Percentiles rank a stretch among this genome's conserved stretches.
Evolutionary conservation across 2,888 invertebrate species (phyloP).

Genomic region (Macrosiphum euphorbiae): DNA sequence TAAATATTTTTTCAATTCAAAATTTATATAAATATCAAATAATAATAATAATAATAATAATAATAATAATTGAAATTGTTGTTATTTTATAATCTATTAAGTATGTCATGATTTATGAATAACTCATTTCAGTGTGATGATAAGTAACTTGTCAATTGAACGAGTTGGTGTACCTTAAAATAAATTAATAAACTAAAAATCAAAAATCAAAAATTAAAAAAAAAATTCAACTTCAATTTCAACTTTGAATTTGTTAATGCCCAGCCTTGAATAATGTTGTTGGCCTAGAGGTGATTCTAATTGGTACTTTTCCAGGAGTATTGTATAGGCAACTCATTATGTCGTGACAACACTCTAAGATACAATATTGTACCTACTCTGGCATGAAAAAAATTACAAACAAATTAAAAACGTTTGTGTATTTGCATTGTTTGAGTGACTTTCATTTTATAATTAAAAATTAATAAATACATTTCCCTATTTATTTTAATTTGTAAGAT

Average conservation of each 20-base stretch:
- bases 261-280: background rate
- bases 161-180: background rate
- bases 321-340: background rate
- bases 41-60: background rate
- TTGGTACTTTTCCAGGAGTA: background rate
- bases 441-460: no score
- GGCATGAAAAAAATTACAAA: background rate
- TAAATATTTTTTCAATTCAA: background rate
- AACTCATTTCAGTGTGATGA: background rate
- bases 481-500: slow-evolving; percentile 9
- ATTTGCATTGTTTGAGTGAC: no score
- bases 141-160: background rate
- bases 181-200: background rate
- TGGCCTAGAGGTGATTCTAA: background rate
- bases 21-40: background rate
- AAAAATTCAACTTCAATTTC: background rate
- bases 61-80: background rate
- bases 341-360: background rate
- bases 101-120: background rate
- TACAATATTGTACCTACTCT: background rate
- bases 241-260: background rate
- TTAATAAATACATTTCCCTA: background rate
- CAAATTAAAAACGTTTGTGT: background rate
- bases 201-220: background rate
- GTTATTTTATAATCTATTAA: background rate